A percentile compares a stretch with the other conserved stretches of the same genome.
phyloP scores from a whole-genome alignment of 2,888 invertebrate genomes.

The Dimorphilus gyrociliatus region DNA sequence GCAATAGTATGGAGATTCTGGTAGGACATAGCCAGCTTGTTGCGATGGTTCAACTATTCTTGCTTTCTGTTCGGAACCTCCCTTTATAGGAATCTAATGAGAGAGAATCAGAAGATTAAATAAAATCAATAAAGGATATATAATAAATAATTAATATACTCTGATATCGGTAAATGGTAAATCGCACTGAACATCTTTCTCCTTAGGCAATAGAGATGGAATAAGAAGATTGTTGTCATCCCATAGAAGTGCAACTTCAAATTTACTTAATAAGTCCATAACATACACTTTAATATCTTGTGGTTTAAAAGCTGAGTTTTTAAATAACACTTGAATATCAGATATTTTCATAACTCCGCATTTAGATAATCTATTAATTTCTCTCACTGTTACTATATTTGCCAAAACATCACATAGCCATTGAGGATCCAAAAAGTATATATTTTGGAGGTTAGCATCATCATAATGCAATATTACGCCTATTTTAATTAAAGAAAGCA shows the following conservation, averaged over 20 bases:
- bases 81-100: no score
- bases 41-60: no score
- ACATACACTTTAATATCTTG: slow-evolving; percentile 58
- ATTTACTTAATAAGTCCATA: slow-evolving; percentile 78
- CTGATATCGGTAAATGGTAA: slow-evolving; percentile 8
- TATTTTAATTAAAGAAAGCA: slow-evolving; percentile 34
- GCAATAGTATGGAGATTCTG: no score
- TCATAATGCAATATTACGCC: slow-evolving; percentile 56
- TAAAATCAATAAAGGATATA: no score
- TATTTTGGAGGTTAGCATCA: slow-evolving; percentile 44
- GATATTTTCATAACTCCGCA: slow-evolving; percentile 84
- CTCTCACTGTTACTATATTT: slow-evolving; percentile 86
- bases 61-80: no score
- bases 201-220: slow-evolving; percentile 72
- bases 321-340: slow-evolving; percentile 77
- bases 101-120: no score
- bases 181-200: slow-evolving; percentile 19
- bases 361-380: slow-evolving; percentile 83
- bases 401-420: slow-evolving; percentile 97
- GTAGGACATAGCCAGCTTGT: no score
- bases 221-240: slow-evolving; percentile 74
- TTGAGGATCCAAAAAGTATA: slow-evolving; percentile 91
- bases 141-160: no score
- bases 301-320: slow-evolving; percentile 52
- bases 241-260: slow-evolving; percentile 91